Evolutionary conservation across 2,797 vertebrate genomes (phyloP), one percentile per base, ranked within the genome.

Genomic region (Eulemur rubriventer): DNA sequence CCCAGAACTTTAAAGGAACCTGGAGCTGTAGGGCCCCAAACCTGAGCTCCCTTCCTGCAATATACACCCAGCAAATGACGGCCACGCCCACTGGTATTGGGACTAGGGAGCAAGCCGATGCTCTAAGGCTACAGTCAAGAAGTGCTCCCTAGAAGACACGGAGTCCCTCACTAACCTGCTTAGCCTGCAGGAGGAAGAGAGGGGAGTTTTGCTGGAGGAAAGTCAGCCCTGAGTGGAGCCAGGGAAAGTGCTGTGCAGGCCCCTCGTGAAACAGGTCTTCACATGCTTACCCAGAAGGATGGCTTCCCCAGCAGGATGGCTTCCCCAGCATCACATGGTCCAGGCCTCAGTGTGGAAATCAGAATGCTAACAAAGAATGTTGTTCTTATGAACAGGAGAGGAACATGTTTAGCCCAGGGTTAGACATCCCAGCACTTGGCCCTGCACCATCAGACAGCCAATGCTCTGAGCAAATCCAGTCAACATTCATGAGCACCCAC

Each of bases 191-290:
- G 59, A 80, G 10, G 30, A 73, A 3, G 24, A 63, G n/a, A 63
- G 18, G 2, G 3, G 33, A 61, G 20, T 67, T 52, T 65, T 38
- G 9, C 75, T 50, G 24, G 57, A 76, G 4, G 18, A 43, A 20
- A 61, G 38, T 28, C 38, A n/a, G 26, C 67, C 26, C 16, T 38
- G 11, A 35, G 17, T 16, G 10, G 78, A 94, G 35, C n/a, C 73
- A 46, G 20, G 10, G 6, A 76, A 65, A 73, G 11, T 43, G 2
- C 10, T 14, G 4, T 41, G 13, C 41, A n/a, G 82, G 50, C 35
- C 0, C 0, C 41, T 7, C 10, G 7, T 14, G 28, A 57, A 55
- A 6, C 14, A 7, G 13, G 55, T 24, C 43, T 73, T 30, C 11
- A 59, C 0, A 2, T 24, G 78, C 35, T 7, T 13, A 38, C 24